phyloP scores from a whole-genome alignment of 2,797 vertebrate genomes.

The Pangasius larnaudii region DNA sequence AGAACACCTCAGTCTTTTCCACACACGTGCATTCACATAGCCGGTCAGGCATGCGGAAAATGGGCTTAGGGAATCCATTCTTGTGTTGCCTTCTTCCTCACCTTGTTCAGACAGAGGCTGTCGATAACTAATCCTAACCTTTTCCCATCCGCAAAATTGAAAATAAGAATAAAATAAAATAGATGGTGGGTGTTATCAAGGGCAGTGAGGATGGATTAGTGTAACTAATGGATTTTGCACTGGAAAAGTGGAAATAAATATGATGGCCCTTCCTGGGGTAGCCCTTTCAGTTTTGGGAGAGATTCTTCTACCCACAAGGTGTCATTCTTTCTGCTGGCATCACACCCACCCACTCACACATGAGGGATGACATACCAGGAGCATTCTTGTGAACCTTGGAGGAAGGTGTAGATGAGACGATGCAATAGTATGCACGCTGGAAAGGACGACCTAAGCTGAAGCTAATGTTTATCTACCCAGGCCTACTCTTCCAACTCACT shows the following conservation, averaged over 20 bases:
- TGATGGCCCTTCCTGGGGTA: slow-evolving; percentile 52
- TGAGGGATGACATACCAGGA: slow-evolving; percentile 9
- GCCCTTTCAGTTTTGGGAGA: slow-evolving; percentile 63
- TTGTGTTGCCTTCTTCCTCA: slow-evolving; percentile 65
- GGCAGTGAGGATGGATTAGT: slow-evolving; percentile 61
- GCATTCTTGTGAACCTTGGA: slow-evolving; percentile 43
- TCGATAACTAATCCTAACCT: slow-evolving; percentile 85
- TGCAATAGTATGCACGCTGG: slow-evolving; percentile 21
- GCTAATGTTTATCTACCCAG: slow-evolving; percentile 52
- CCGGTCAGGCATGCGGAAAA: slow-evolving; percentile 72
- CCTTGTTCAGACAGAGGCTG: slow-evolving; percentile 75
- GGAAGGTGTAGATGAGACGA: slow-evolving; percentile 26
- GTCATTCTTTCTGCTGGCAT: slow-evolving; percentile 61
- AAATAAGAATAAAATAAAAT: slow-evolving; percentile 82
- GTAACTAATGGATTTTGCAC: slow-evolving; percentile 74
- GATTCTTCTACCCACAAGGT: slow-evolving; percentile 61
- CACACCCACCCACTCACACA: slow-evolving; percentile 4
- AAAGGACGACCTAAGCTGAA: slow-evolving; percentile 61
- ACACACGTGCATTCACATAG: slow-evolving; percentile 58
- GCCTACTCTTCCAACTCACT: slow-evolving; percentile 29
- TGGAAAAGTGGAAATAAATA: slow-evolving; percentile 49
- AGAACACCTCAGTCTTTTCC: slow-evolving; percentile 33
- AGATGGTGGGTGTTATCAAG: slow-evolving; percentile 78
- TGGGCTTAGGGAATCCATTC: slow-evolving; percentile 72
- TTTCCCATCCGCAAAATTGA: slow-evolving; percentile 79